phyloP scores from a whole-genome alignment of 1,140 invertebrate species.

The Lamellibrachia luymesi region DNA sequence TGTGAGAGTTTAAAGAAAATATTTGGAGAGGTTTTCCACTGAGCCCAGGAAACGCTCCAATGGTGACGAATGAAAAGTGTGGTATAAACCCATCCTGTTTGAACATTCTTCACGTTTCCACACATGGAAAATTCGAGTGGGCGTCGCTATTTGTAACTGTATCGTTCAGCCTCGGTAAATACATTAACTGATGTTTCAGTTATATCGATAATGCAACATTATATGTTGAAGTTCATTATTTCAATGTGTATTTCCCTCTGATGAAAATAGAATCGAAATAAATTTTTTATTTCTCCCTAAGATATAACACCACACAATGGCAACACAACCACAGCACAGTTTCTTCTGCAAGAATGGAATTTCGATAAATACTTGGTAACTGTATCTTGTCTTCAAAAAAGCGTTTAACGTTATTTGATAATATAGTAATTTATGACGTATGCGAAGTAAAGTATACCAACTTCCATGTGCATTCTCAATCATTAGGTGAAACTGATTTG shows the following conservation, averaged over 20 bases:
- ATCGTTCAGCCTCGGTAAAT: background rate
- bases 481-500: background rate
- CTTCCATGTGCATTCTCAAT: background rate
- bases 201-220: background rate
- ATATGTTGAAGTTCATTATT: background rate
- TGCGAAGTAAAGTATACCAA: background rate
- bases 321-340: background rate
- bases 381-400: background rate
- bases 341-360: background rate
- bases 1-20: too few species aligned
- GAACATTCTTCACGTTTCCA: too few species aligned
- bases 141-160: background rate
- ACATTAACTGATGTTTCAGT: background rate
- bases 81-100: too few species aligned
- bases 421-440: background rate
- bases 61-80: too few species aligned
- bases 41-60: too few species aligned
- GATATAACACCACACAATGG: background rate
- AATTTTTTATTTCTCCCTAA: too few species aligned
- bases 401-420: background rate
- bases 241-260: background rate
- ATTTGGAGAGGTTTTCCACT: too few species aligned
- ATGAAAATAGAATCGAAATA: background rate
- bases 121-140: too few species aligned
- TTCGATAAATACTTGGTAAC: background rate